Evolutionary conservation across 2,888 invertebrate genomes (phyloP).

Genomic region (Apamea epomidion): DNA sequence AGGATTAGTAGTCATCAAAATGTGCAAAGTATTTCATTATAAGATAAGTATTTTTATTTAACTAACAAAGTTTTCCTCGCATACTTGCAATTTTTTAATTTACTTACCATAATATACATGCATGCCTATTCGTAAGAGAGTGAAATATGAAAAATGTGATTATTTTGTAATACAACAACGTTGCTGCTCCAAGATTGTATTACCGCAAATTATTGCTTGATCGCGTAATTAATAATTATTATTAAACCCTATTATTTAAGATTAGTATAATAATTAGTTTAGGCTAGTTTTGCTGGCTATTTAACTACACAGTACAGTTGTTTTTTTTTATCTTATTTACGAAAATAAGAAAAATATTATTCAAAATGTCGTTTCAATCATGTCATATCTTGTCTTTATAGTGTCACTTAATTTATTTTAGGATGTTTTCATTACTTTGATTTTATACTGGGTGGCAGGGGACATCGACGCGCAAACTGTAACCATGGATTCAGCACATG

Average conservation of each 20-base stretch:
- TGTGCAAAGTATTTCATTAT: background rate
- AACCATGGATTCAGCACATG: too few species aligned
- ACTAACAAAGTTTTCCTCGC: too few species aligned
- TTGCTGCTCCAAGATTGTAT: background rate
- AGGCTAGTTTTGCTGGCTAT: conserved; percentile 62
- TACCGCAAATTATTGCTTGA: conserved; percentile 5
- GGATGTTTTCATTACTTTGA: too few species aligned
- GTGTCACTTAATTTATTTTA: too few species aligned
- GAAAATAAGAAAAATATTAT: conserved; percentile 32
- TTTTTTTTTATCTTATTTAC: conserved; percentile 13
- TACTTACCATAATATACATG: too few species aligned
- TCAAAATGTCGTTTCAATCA: conserved; percentile 38
- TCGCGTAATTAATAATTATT: background rate
- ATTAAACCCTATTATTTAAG: background rate
- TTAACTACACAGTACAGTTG: conserved; percentile 24
- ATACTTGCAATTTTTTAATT: too few species aligned
- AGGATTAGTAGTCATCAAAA: background rate
- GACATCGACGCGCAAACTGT: too few species aligned
- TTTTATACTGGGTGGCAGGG: too few species aligned
- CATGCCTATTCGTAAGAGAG: background rate
- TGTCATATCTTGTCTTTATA: background rate
- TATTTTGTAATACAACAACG: background rate
- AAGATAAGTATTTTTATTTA: background rate
- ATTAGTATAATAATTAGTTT: conserved; percentile 1
- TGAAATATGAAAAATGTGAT: background rate